Percentiles rank a stretch among this genome's conserved stretches.
Conservation (phyloP, 2,888 invertebrate species). For the Habrosyne pyritoides region DNA sequence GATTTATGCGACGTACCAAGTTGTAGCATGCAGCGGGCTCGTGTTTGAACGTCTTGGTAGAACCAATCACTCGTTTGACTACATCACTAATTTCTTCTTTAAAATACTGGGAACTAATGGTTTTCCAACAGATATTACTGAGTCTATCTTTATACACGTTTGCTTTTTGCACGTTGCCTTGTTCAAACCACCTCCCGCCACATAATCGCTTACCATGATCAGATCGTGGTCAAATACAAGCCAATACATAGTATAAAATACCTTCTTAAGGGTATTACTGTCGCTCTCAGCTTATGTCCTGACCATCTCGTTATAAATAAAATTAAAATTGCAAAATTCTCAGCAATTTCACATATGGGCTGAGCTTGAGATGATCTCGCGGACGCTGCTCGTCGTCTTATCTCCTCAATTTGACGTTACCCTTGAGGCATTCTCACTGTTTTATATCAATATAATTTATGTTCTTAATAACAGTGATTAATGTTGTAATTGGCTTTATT, state of each 20-base stretch:
- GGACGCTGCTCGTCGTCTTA: constrained; percentile 57
- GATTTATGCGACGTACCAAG: constrained; percentile 31
- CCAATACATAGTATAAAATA: too few species aligned
- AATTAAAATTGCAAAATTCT: constrained; percentile 83
- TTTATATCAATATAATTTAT: constrained; percentile 79
- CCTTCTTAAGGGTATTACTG: background rate
- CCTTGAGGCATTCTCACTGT: constrained; percentile 61
- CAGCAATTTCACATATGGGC: constrained; percentile 82
- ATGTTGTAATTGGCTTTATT: constrained; percentile 67
- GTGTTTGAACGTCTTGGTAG: too few species aligned
- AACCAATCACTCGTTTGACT: too few species aligned
- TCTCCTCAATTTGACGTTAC: constrained; percentile 71
- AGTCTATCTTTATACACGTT: too few species aligned
- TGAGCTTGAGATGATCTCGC: constrained; percentile 71
- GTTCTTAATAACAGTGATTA: constrained; percentile 73
- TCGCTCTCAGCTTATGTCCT: constrained; percentile 40
- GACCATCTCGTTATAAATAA: constrained; percentile 72
- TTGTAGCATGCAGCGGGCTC: constrained; percentile 20
- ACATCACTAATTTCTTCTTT: too few species aligned
- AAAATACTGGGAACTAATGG: too few species aligned
- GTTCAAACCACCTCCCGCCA: too few species aligned
- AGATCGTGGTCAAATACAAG: too few species aligned
- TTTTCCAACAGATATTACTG: too few species aligned
- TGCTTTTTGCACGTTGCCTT: too few species aligned
- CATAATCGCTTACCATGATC: too few species aligned